Percentiles rank a stretch among this genome's conserved stretches.
phyloP scores from a whole-genome alignment of 2,113 vertebrate genomes.

The Oreocharis arfaki region DNA sequence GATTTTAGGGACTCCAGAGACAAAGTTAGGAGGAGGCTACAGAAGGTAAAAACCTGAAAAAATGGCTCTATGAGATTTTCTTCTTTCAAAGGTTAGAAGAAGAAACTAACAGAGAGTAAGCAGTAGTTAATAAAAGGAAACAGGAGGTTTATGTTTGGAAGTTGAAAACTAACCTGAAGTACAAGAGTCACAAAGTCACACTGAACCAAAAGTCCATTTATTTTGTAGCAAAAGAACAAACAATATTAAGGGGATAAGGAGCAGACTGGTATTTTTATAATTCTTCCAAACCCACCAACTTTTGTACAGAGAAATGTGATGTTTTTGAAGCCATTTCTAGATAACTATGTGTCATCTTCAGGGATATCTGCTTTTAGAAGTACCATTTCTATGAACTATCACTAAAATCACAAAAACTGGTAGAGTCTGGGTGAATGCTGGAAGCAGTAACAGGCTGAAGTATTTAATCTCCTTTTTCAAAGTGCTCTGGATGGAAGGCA shows the following conservation, averaged over 20 bases:
- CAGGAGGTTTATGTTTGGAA: background rate
- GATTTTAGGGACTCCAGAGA: background rate
- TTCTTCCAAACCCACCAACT: background rate
- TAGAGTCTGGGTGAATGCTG: background rate
- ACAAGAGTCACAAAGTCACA: background rate
- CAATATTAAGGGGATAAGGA: background rate
- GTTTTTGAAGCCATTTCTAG: background rate
- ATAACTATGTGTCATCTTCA: background rate
- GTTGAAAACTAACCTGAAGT: background rate
- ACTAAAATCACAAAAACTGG: background rate
- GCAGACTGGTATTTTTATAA: background rate
- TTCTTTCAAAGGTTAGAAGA: background rate
- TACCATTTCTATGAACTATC: background rate
- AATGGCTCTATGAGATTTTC: background rate
- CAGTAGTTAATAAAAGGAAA: background rate
- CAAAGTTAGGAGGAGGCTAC: background rate
- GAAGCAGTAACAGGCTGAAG: background rate
- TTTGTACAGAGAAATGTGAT: background rate
- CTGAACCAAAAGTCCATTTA: background rate
- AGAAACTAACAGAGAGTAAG: background rate
- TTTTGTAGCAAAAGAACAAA: background rate
- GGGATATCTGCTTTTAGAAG: background rate
- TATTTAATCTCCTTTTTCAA: constrained; percentile 11
- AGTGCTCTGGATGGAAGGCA: background rate
- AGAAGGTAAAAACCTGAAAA: background rate